Conservation (phyloP, 1,140 invertebrate genomes). For the Carposina sasakii region DNA sequence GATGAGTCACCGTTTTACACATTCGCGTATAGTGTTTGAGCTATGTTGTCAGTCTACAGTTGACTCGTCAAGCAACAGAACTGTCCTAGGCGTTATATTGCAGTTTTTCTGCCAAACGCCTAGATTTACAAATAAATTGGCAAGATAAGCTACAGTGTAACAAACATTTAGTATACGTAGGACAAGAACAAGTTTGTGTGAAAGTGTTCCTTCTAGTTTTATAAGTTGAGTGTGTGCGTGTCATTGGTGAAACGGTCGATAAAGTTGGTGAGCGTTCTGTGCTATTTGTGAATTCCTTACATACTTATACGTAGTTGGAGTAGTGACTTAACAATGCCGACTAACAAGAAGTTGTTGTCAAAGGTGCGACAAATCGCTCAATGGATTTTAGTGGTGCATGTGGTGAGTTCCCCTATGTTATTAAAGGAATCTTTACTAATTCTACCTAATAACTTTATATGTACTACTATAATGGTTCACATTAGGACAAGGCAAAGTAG, state of each 20-base stretch:
- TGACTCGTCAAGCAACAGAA: conserved; percentile 60
- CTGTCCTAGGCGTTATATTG: conserved; percentile 61
- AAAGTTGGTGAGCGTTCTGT: conserved; percentile 55
- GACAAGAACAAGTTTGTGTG: conserved; percentile 52
- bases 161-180: conserved; percentile 36
- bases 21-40: conserved; percentile 71
- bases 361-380: conserved; percentile 63
- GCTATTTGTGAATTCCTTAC: conserved; percentile 60
- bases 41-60: conserved; percentile 70
- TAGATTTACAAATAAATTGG: conserved; percentile 40
- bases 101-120: conserved; percentile 60
- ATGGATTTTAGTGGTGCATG: conserved; percentile 63
- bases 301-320: conserved; percentile 38
- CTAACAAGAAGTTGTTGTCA: conserved; percentile 59
- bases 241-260: conserved; percentile 66
- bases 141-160: conserved; percentile 39
- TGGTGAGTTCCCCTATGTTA: conserved; percentile 55
- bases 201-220: conserved; percentile 61
- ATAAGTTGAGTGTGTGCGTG: conserved; percentile 57
- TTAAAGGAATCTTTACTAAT: no score
- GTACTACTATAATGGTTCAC: no score
- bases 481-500: no score
- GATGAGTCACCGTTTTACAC: conserved; percentile 72
- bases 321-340: conserved; percentile 62
- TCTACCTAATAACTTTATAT: no score